phyloP scores from a whole-genome alignment of 1,140 invertebrate species.

The Teleopsis dalmanni region DNA sequence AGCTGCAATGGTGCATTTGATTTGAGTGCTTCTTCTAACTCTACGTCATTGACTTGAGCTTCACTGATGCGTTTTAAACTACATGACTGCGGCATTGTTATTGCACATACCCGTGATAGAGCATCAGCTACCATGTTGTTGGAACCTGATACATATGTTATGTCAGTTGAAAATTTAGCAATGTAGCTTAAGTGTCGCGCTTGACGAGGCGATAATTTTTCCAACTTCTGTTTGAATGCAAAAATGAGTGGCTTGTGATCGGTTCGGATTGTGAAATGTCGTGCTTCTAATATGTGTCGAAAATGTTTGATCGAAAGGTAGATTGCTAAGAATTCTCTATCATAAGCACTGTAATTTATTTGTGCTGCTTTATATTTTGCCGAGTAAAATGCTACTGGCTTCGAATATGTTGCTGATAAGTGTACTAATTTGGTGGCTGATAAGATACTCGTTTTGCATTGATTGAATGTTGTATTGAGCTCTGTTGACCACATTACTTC shows the following conservation, averaged over 20 bases:
- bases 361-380: background rate
- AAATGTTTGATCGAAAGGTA: constrained; percentile 21
- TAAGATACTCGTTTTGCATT: no score
- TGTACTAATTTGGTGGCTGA: no score
- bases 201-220: constrained; percentile 31
- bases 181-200: constrained; percentile 24
- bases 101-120: constrained; percentile 27
- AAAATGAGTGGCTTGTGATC: constrained; percentile 36
- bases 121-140: constrained; percentile 28
- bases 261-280: constrained; percentile 27
- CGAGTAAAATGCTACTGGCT: constrained; percentile 1
- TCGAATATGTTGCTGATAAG: no score
- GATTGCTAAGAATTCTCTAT: constrained; percentile 32
- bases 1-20: constrained; percentile 3
- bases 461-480: no score
- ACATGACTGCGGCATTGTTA: constrained; percentile 10
- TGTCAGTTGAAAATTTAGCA: constrained; percentile 22
- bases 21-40: background rate
- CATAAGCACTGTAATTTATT: constrained; percentile 24
- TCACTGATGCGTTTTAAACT: background rate
- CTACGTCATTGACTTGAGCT: constrained; percentile 3
- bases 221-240: constrained; percentile 24
- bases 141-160: constrained; percentile 7
- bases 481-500: no score
- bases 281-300: constrained; percentile 32